A percentile compares a stretch with the other conserved stretches of the same genome.
phyloP scores from a whole-genome alignment of 2,888 invertebrate species.

The Cheilosia variabilis region DNA sequence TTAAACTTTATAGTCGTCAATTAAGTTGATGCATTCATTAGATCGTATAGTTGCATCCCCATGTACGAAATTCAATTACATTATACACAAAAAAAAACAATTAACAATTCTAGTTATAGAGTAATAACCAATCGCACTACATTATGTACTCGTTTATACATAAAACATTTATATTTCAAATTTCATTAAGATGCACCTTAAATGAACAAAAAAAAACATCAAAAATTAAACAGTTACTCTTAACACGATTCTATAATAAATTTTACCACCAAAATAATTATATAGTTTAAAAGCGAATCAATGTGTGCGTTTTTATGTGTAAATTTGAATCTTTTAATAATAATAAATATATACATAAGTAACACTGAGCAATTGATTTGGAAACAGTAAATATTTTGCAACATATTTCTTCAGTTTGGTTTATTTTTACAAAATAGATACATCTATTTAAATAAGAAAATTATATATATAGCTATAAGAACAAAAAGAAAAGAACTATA shows the following conservation, averaged over 20 bases:
- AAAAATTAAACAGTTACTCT: not conserved
- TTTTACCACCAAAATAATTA: not conserved
- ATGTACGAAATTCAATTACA: constrained; percentile 5
- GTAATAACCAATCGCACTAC: constrained; percentile 46
- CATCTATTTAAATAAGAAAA: constrained; percentile 4
- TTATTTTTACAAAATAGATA: constrained; percentile 33
- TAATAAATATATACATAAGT: constrained; percentile 19
- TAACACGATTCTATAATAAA: constrained; percentile 9
- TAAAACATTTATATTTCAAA: constrained; percentile 19
- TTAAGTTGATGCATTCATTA: constrained; percentile 63
- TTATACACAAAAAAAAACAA: constrained; percentile 20
- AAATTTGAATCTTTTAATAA: constrained; percentile 42
- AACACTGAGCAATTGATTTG: constrained; percentile 29
- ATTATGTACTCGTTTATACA: constrained; percentile 48
- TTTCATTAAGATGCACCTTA: constrained; percentile 44
- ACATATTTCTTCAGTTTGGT: not conserved
- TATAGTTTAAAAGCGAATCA: constrained; percentile 36
- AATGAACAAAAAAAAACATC: not conserved
- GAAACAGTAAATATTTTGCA: constrained; percentile 35
- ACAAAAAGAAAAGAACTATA: constrained; percentile 30
- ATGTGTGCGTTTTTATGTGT: constrained; percentile 36
- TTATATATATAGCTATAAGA: constrained; percentile 7
- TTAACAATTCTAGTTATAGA: constrained; percentile 21
- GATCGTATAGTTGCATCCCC: constrained; percentile 12
- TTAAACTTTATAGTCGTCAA: constrained; percentile 52